Base-by-base conservation (phyloP, 1,140 invertebrate genomes). In the Pseudomyrmex concolor region DNA sequence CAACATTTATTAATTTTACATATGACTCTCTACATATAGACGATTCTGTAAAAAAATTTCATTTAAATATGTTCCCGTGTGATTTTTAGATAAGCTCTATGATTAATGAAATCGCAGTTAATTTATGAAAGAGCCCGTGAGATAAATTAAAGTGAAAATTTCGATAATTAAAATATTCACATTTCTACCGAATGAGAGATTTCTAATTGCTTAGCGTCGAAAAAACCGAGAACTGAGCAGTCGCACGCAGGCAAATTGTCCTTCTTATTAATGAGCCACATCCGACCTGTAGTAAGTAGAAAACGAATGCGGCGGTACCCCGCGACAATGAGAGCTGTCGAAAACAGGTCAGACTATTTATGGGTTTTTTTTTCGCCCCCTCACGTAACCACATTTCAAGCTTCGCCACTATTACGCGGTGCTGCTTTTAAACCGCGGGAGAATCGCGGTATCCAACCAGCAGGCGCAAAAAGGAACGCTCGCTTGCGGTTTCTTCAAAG, bases 341-440 rank as follows among this genome's bases (percentile, higher is more conserved):
- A 88, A 89, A 89, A 71, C 86, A 89, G 73, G 64, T 83, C 48
- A 72, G 59, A 89, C 78, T 89, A 89, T 89, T 89, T 89, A 88
- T 89, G 59, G 51, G 55, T 48, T 34, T 70, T 78, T 67, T 64
- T 67, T 64, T 72, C n/a, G 5, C 5, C 0, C 62, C 59, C 22
- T 57, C 50, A 10, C 50, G 10, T 54, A 62, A 68, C 62, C 70
- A 67, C 67, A 67, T 19, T 66, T 62, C 68, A 71, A 55, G 62
- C 43, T 50, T 60, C 51, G 76, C 59, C 74, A 57, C 54, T 81
- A 67, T 76, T 76, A 54, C 51, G 3, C 57, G 34, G 34, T 34
- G 25, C 0, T 45, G 62, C 62, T 85, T 88, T 80, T 71, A 85
- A 83, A 83, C 17, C 83, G 15, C 60, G 48, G 60, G 77, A 63